These are phyloP conservation scores for Apteryx mantelli DNA, from an alignment of 2,113 vertebrate genomes.

Conservation along the genomic window DNA sequence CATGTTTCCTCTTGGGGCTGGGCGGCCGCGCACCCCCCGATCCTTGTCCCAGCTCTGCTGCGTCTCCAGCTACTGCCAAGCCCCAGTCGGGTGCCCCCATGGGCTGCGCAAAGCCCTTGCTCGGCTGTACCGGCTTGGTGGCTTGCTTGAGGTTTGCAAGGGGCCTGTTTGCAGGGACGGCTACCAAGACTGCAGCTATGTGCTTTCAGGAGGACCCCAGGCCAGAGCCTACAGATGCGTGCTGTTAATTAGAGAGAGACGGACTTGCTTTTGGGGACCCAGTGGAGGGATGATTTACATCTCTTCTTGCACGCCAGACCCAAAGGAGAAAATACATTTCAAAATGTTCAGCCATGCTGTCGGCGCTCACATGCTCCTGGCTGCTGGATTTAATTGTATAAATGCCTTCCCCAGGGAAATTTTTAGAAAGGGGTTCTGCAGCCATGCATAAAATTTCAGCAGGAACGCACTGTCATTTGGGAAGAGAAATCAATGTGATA, in stretches of 20 bases:
- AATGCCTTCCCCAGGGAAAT: not conserved
- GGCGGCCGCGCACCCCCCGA: too few relatives aligned
- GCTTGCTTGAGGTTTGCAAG: too few relatives aligned
- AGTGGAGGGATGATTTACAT: not conserved
- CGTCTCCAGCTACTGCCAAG: too few relatives aligned
- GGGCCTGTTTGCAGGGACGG: too few relatives aligned
- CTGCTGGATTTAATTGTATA: not conserved
- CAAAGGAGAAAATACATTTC: not conserved
- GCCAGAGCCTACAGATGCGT: not conserved
- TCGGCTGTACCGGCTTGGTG: too few relatives aligned
- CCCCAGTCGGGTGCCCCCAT: too few relatives aligned
- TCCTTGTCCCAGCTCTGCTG: too few relatives aligned
- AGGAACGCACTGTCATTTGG: not conserved
- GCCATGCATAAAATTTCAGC: not conserved
- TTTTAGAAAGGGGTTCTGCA: not conserved
- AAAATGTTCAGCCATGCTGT: rapidly evolving
- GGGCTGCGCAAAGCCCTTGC: too few relatives aligned
- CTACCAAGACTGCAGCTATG: too few relatives aligned
- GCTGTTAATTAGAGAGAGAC: not conserved
- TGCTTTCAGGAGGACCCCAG: not conserved
- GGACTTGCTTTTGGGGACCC: not conserved
- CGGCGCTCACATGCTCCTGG: not conserved
- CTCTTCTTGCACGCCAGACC: not conserved
- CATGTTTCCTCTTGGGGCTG: not conserved
- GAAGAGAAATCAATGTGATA: not conserved